Evolutionary conservation across 2,888 invertebrate genomes (phyloP).

Genomic region (Ethmia dodecea): DNA sequence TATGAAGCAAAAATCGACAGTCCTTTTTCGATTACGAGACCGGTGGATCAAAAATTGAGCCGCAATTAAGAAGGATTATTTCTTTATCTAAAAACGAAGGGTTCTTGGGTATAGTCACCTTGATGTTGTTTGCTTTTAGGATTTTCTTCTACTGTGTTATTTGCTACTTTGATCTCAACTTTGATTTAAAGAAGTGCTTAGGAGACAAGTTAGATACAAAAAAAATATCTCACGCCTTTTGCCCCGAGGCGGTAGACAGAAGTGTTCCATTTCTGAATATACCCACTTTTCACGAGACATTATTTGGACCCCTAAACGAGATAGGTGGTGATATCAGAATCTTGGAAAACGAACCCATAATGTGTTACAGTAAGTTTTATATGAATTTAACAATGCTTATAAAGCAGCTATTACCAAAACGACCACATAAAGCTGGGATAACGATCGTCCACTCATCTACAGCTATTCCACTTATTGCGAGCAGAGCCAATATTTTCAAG

Average conservation of each 20-base stretch:
- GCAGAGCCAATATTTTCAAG: slow-evolving; percentile 49
- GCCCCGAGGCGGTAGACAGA: too few relatives aligned
- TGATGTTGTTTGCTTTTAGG: too few relatives aligned
- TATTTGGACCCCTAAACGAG: too few relatives aligned
- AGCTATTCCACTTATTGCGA: slow-evolving; percentile 48
- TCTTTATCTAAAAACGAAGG: slow-evolving; percentile 30
- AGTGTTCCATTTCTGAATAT: too few relatives aligned
- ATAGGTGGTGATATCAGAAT: too few relatives aligned
- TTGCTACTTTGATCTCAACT: too few relatives aligned
- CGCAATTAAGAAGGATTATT: slow-evolving; percentile 63
- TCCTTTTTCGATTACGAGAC: slow-evolving; percentile 66
- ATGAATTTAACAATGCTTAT: slow-evolving; percentile 6
- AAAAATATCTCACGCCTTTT: too few relatives aligned
- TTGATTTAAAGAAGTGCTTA: too few relatives aligned
- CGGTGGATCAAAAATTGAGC: slow-evolving; percentile 51
- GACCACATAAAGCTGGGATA: slow-evolving; percentile 38
- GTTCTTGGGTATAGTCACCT: too few relatives aligned
- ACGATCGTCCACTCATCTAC: slow-evolving; percentile 45
- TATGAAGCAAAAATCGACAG: slow-evolving; percentile 55
- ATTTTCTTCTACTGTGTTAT: too few relatives aligned
- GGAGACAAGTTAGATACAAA: too few relatives aligned
- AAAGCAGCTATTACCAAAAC: slow-evolving; percentile 26
- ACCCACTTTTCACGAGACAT: too few relatives aligned
- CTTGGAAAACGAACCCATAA: not conserved
- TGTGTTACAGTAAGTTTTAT: not conserved